Percentiles rank a stretch among this genome's conserved stretches.
Evolutionary conservation across 2,888 invertebrate genomes (phyloP).

Genomic region (Drosophila quinaria): DNA sequence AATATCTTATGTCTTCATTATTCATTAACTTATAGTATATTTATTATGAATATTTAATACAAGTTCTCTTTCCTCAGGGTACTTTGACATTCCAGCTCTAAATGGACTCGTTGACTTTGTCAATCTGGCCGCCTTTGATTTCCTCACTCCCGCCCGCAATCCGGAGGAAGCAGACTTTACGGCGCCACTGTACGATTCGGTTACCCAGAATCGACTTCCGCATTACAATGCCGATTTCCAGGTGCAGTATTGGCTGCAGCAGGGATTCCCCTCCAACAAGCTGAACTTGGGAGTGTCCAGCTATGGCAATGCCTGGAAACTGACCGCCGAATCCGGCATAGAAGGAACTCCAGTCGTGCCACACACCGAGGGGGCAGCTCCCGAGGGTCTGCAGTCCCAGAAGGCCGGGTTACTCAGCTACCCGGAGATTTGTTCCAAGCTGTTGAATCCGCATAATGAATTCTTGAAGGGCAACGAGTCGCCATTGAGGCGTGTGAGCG

Average conservation of each 20-base stretch:
- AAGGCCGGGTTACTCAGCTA: constrained; percentile 91
- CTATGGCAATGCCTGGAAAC: constrained; percentile 92
- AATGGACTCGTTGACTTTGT: constrained; percentile 92
- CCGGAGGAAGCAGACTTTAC: constrained; percentile 92
- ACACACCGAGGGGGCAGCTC: constrained; percentile 89
- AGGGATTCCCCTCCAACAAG: constrained; percentile 88
- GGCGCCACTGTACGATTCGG: constrained; percentile 89
- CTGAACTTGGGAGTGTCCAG: constrained; percentile 90
- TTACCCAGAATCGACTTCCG: constrained; percentile 88
- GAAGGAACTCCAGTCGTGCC: constrained; percentile 92
- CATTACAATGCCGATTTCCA: constrained; percentile 90
- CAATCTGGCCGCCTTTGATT: constrained; percentile 92
- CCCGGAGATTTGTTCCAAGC: constrained; percentile 91
- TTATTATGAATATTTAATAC: neutral
- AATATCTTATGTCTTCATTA: too few species aligned
- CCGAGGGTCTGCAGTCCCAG: constrained; percentile 90
- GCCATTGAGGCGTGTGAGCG: constrained; percentile 90
- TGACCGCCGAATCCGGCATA: constrained; percentile 90
- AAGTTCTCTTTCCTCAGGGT: constrained; percentile 87
- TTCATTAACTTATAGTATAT: too few species aligned
- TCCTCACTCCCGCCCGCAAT: constrained; percentile 90
- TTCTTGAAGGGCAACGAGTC: constrained; percentile 88
- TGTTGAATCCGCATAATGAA: constrained; percentile 88
- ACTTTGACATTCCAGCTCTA: constrained; percentile 91
- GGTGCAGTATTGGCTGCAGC: constrained; percentile 88